phyloP scores from a whole-genome alignment of 2,113 vertebrate species.

The Urocolius indicus region DNA sequence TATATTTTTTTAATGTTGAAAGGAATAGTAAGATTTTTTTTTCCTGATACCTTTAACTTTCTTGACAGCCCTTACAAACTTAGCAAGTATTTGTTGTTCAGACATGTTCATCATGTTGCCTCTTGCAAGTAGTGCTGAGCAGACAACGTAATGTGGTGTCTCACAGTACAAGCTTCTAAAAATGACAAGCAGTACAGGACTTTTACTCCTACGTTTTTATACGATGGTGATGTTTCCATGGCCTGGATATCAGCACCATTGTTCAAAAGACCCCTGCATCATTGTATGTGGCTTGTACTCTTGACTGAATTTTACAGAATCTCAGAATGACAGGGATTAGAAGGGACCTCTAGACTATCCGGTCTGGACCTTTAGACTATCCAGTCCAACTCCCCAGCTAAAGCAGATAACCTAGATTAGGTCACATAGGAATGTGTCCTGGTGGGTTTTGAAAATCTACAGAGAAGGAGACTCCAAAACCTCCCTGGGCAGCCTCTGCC shows the following conservation, averaged over 20 bases:
- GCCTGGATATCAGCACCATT: neutral
- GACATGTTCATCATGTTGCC: rapidly evolving
- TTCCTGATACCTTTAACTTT: neutral
- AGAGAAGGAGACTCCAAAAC: no score
- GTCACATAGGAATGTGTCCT: no score
- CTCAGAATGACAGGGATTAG: no score
- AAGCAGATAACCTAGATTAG: no score
- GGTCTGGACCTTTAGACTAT: no score
- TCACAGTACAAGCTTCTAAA: neutral
- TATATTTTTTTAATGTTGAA: neutral
- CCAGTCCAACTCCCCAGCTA: no score
- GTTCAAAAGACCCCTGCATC: neutral
- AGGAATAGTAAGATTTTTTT: neutral
- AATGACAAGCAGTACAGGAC: neutral
- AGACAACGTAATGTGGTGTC: neutral
- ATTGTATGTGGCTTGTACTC: rapidly evolving
- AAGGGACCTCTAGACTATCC: no score
- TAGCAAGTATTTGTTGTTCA: neutral
- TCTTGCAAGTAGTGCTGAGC: neutral
- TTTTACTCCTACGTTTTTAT: rapidly evolving
- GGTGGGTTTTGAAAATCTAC: no score
- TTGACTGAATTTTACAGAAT: neutral
- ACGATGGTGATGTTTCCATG: neutral
- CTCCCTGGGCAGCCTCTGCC: no score
- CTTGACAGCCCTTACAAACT: neutral